A percentile compares a stretch with the other conserved stretches of the same genome.
phyloP scores from a whole-genome alignment of 2,113 vertebrate species.

The Atherinomorus stipes region DNA sequence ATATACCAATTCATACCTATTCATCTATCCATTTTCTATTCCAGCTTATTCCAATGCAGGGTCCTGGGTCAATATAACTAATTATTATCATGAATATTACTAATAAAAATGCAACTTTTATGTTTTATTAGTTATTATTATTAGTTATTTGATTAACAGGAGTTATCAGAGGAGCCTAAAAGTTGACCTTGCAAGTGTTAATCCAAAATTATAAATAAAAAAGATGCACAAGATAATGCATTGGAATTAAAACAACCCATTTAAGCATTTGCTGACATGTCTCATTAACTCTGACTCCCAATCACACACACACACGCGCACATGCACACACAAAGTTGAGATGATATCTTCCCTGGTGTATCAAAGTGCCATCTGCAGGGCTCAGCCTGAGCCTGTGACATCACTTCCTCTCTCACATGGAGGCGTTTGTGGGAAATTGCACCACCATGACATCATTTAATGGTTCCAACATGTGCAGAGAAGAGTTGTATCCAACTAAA shows the following conservation, averaged over 20 bases:
- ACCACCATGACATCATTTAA: conserved; percentile 78
- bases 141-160: not conserved
- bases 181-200: not conserved
- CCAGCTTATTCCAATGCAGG: no score
- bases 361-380: conserved; percentile 67
- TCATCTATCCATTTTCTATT: no score
- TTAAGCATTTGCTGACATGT: conserved; percentile 46
- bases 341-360: conserved; percentile 45
- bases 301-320: conserved; percentile 28
- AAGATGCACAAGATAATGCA: conserved; percentile 12
- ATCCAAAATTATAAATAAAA: not conserved
- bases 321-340: conserved; percentile 11
- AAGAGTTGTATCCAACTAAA: conserved; percentile 42
- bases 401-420: conserved; percentile 74
- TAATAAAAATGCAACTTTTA: no score
- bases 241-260: conserved; percentile 39
- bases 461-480: conserved; percentile 72
- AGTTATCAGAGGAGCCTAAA: conserved; percentile 17
- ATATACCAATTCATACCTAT: no score
- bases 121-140: not conserved
- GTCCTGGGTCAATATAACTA: no score
- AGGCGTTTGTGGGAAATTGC: conserved; percentile 71
- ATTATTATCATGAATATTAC: no score
- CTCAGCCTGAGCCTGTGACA: conserved; percentile 64
- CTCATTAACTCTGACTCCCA: conserved; percentile 33